Percentiles rank a stretch among this genome's conserved stretches.
These are phyloP conservation scores for Sinopyrophorus schimmeli DNA, from an alignment of 2,888 invertebrate genomes.

Conservation along the genomic window DNA sequence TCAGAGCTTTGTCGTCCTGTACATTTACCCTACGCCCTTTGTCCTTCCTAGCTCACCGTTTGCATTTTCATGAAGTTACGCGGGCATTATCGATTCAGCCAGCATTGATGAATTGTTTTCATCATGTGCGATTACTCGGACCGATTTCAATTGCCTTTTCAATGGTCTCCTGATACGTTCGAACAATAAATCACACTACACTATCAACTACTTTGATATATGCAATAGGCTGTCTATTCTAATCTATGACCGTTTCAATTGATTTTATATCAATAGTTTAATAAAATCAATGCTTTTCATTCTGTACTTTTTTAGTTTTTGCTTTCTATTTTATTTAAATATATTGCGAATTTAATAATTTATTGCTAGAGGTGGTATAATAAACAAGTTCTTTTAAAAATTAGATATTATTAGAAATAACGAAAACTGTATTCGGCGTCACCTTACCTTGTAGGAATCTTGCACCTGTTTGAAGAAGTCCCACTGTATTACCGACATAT, in stretches of 20 bases:
- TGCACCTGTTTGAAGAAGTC: constrained; percentile 16
- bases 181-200: constrained; percentile 54
- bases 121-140: constrained; percentile 56
- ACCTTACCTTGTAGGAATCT: constrained; percentile 18
- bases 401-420: no score
- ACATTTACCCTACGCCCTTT: constrained; percentile 31
- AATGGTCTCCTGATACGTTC: constrained; percentile 53
- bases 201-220: constrained; percentile 53
- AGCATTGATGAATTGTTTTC: constrained; percentile 57
- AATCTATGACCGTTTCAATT: constrained; percentile 24
- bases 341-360: no score
- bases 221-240: constrained; percentile 37
- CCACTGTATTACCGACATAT: constrained; percentile 49
- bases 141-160: constrained; percentile 58
- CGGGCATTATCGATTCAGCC: constrained; percentile 46
- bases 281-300: no score
- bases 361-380: no score
- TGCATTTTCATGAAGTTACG: constrained; percentile 51
- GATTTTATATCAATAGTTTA: no score
- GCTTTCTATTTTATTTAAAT: no score
- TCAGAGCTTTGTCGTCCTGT: constrained; percentile 41
- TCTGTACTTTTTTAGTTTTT: no score
- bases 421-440: no score
- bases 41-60: constrained; percentile 39
- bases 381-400: no score